Percentiles rank a stretch among this genome's conserved stretches.
phyloP scores from a whole-genome alignment of 2,113 vertebrate genomes.

The Saguinus imperator region DNA sequence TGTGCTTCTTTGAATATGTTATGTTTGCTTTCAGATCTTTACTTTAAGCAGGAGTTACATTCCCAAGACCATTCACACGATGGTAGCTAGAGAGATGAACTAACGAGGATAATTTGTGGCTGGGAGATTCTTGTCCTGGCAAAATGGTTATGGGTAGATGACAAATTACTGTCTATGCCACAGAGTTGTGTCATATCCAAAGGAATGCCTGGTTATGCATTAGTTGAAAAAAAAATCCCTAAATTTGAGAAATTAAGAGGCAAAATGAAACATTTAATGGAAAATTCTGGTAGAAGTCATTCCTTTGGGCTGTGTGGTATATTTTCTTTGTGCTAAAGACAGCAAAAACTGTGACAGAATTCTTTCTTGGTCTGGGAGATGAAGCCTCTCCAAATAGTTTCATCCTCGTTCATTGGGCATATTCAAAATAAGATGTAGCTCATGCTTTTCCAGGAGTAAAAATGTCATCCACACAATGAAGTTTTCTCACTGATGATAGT shows the following conservation, averaged over 20 bases:
- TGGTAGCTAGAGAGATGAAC: conserved; percentile 82
- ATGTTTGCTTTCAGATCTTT: conserved; percentile 12
- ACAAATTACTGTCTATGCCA: conserved; percentile 79
- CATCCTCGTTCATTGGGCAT: neutral
- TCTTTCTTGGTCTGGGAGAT: neutral
- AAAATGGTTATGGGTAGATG: conserved; percentile 79
- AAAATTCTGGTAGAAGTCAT: neutral
- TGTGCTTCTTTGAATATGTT: neutral
- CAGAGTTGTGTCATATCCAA: conserved; percentile 69
- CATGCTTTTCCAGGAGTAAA: neutral
- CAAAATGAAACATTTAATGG: conserved; percentile 61
- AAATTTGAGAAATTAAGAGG: conserved; percentile 82
- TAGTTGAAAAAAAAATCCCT: conserved; percentile 84
- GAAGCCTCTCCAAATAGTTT: neutral
- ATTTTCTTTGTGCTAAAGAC: neutral
- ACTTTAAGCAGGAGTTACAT: conserved; percentile 76
- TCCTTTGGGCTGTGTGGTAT: neutral
- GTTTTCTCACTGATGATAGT: neutral
- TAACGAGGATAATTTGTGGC: conserved; percentile 84
- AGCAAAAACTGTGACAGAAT: neutral
- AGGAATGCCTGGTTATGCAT: conserved; percentile 82
- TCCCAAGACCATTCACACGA: conserved; percentile 83
- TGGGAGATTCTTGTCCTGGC: conserved; percentile 83
- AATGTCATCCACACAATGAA: neutral
- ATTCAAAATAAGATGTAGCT: neutral